Evolutionary conservation across 2,113 vertebrate species (phyloP).

Genomic region (Lampris megalopsis): DNA sequence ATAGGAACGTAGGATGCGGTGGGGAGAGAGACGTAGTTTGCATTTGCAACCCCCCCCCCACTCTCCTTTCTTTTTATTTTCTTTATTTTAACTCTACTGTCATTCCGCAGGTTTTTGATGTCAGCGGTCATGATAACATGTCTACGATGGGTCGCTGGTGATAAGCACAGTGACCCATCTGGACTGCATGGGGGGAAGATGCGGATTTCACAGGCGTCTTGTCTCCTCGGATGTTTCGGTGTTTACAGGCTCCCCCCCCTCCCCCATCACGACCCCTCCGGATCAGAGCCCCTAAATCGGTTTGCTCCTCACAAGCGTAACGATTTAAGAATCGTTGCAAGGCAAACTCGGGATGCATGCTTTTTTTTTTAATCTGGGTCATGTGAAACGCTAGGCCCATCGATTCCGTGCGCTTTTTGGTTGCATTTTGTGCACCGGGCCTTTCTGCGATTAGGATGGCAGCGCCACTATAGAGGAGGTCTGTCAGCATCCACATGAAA

Average conservation of each 20-base stretch:
- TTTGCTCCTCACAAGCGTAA: not conserved
- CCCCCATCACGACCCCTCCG: conserved; percentile 32
- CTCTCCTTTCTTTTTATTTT: conserved; percentile 20
- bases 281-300: conserved; percentile 15
- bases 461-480: conserved; percentile 62
- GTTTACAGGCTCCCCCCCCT: conserved; percentile 8
- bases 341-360: not conserved
- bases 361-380: not conserved
- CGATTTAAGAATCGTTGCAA: not conserved
- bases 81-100: conserved; percentile 32
- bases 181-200: conserved; percentile 39
- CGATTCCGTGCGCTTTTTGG: conserved; percentile 4
- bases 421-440: conserved; percentile 46
- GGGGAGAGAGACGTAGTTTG: conserved; percentile 48
- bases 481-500: conserved; percentile 43
- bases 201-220: conserved; percentile 34
- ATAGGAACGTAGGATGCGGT: conserved; percentile 20
- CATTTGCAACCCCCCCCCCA: not conserved
- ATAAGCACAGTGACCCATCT: conserved; percentile 48
- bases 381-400: conserved; percentile 32
- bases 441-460: conserved; percentile 53
- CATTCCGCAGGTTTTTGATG: conserved; percentile 46
- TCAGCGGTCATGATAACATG: conserved; percentile 41
- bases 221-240: conserved; percentile 30
- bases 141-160: conserved; percentile 33